Evolutionary conservation across 2,888 invertebrate genomes (phyloP).

Genomic region (Oegoconia quadripuncta): DNA sequence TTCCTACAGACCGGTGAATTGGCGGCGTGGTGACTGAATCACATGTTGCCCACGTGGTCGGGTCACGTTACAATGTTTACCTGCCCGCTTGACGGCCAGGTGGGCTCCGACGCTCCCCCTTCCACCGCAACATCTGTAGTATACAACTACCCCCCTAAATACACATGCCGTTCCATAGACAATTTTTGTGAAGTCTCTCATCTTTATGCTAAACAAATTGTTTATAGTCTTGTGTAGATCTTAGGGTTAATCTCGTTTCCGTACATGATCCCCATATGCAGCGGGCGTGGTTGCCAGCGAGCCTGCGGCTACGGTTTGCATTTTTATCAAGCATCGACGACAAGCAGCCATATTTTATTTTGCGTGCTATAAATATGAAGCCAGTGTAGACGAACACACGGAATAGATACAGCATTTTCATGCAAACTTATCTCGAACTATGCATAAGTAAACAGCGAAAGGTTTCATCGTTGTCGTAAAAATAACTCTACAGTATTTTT

Average conservation of each 20-base stretch:
- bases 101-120: slow-evolving; percentile 43
- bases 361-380: slow-evolving; percentile 76
- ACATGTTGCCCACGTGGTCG: slow-evolving; percentile 71
- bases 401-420: slow-evolving; percentile 57
- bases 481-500: no score
- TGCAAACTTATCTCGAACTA: slow-evolving; percentile 73
- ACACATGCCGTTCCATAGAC: slow-evolving; percentile 1
- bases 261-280: slow-evolving; percentile 56
- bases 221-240: slow-evolving; percentile 26
- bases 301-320: slow-evolving; percentile 71
- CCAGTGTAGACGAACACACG: slow-evolving; percentile 58
- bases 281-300: slow-evolving; percentile 47
- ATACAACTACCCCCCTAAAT: not conserved
- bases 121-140: not conserved
- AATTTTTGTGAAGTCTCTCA: slow-evolving; percentile 1
- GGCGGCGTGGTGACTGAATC: slow-evolving; percentile 24
- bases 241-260: slow-evolving; percentile 43
- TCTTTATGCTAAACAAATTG: slow-evolving; percentile 32
- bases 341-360: slow-evolving; percentile 71
- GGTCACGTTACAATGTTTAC: slow-evolving; percentile 76
- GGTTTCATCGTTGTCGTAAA: no score
- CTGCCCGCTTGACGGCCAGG: slow-evolving; percentile 70
- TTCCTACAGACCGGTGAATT: slow-evolving; percentile 7
- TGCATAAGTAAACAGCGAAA: slow-evolving; percentile 68
- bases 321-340: slow-evolving; percentile 73